A percentile compares a stretch with the other conserved stretches of the same genome.
phyloP scores from a whole-genome alignment of 2,888 invertebrate genomes.

The Aphidius colemani region DNA sequence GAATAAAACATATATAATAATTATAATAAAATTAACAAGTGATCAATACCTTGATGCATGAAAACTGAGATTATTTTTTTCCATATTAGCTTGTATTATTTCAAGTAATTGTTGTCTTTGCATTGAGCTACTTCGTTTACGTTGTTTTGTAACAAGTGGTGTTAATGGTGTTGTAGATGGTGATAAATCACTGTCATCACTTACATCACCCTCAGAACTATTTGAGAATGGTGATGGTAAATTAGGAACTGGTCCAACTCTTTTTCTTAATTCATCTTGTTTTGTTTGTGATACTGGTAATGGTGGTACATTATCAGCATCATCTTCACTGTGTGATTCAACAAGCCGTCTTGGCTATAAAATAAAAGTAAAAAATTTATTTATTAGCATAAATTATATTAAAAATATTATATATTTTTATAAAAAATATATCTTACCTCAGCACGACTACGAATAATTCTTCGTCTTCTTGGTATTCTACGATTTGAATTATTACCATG shows the following conservation, averaged over 20 bases:
- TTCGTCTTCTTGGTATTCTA: slow-evolving; percentile 51
- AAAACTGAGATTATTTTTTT: slow-evolving; percentile 86
- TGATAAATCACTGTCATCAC: slow-evolving; percentile 53
- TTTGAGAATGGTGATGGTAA: slow-evolving; percentile 55
- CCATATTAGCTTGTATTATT: slow-evolving; percentile 89
- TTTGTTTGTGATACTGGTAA: slow-evolving; percentile 43
- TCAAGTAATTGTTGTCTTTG: slow-evolving; percentile 83
- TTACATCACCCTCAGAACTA: slow-evolving; percentile 56
- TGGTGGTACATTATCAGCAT: slow-evolving; percentile 53
- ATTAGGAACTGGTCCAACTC: slow-evolving; percentile 54
- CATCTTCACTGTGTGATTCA: slow-evolving; percentile 60
- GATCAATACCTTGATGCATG: slow-evolving; percentile 74
- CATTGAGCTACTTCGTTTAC: slow-evolving; percentile 74
- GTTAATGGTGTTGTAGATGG: slow-evolving; percentile 53
- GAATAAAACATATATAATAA: neutral
- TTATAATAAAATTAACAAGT: neutral
- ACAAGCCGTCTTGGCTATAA: slow-evolving; percentile 60
- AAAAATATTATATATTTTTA: neutral
- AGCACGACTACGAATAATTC: slow-evolving; percentile 51
- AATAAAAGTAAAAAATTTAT: neutral
- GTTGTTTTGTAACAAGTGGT: slow-evolving; percentile 60
- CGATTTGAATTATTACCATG: slow-evolving; percentile 44
- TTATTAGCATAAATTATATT: neutral
- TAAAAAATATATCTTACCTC: slow-evolving; percentile 40
- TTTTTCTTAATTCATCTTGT: slow-evolving; percentile 54